These are phyloP conservation scores for Clanis bilineata DNA, from an alignment of 2,888 invertebrate genomes.

Conservation along the genomic window DNA sequence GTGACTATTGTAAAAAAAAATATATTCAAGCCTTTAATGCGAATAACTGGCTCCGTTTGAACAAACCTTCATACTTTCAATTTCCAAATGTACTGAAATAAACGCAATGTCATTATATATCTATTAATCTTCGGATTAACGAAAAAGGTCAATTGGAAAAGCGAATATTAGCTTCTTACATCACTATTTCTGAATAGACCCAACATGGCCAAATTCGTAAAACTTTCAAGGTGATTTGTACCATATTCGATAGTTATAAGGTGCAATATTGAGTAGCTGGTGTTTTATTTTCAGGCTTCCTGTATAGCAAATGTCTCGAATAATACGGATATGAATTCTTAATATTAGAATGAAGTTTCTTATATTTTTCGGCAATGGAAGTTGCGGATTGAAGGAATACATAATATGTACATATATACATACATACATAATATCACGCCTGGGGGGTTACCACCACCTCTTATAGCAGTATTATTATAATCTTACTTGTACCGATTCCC, in stretches of 20 bases:
- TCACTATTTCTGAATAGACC: background rate
- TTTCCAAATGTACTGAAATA: background rate
- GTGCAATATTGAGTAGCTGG: background rate
- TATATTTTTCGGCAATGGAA: too few species aligned
- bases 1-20: background rate
- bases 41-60: background rate
- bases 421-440: too few species aligned
- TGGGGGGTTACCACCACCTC: too few species aligned
- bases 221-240: background rate
- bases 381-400: too few species aligned
- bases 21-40: too few species aligned
- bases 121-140: constrained; percentile 9
- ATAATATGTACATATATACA: too few species aligned
- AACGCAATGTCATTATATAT: background rate
- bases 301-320: background rate
- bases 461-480: too few species aligned
- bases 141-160: constrained; percentile 8
- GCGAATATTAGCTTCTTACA: background rate
- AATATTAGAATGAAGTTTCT: background rate
- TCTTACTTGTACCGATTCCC: too few species aligned
- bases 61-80: background rate
- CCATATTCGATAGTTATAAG: background rate
- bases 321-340: background rate
- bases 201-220: background rate
- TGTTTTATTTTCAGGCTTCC: background rate